Evolutionary conservation across 2,113 vertebrate species (phyloP).

Genomic region (Eubucco bourcierii): DNA sequence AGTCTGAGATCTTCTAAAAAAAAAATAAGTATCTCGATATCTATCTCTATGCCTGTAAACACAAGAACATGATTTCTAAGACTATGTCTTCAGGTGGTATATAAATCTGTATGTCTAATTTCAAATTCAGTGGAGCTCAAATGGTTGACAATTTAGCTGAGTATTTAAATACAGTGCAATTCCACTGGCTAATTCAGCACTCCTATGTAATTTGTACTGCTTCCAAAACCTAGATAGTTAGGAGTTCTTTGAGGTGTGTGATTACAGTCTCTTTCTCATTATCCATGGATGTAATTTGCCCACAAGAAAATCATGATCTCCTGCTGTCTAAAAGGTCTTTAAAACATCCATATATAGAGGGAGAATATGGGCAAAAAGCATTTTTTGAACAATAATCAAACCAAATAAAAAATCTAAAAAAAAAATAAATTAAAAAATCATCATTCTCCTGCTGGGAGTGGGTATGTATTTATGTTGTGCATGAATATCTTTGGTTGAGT

Average conservation of each 20-base stretch:
- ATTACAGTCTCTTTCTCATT: conserved; percentile 41
- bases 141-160: background rate
- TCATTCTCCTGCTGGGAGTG: background rate
- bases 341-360: background rate
- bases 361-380: background rate
- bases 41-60: background rate
- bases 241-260: conserved; percentile 46
- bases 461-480: background rate
- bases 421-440: background rate
- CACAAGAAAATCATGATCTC: background rate
- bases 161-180: conserved; percentile 21
- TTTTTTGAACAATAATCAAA: background rate
- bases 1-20: background rate
- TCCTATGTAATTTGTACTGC: conserved; percentile 10
- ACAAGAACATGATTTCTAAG: background rate
- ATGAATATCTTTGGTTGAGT: background rate
- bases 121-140: background rate
- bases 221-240: background rate
- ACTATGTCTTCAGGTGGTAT: background rate
- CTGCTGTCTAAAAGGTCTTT: conserved; percentile 5
- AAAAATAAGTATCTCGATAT: background rate
- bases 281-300: background rate
- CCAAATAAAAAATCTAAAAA: background rate
- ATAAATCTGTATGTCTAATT: background rate
- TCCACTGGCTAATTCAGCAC: conserved; percentile 25